Evolutionary conservation across 2,113 vertebrate genomes (phyloP), one percentile per base, ranked within the genome.

Genomic region (Romanogobio albipinnatus): DNA sequence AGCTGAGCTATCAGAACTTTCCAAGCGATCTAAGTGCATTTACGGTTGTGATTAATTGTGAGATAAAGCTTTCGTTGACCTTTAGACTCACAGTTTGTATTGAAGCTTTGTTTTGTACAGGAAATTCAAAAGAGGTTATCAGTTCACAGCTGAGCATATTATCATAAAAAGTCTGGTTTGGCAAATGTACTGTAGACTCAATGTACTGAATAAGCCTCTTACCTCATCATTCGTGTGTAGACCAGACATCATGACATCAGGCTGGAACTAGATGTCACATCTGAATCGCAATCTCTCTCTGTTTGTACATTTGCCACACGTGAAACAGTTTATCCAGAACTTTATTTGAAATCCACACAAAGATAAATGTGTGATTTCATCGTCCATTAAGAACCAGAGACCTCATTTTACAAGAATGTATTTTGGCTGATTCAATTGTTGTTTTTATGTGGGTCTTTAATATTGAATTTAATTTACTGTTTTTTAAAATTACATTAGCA

Each of bases 141-240:
- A 5, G 17, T 49, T 84, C 33, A 79, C 43, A 64, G 77, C 39
- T 80, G 59, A 58, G 24, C 66, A 45, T 22, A 78, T 78, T 70
- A 56, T 80, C 39, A 80, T 62, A 80, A 80, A 64, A 15, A 29
- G 62, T 64, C 77, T 80, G 77, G 58, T 78, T 77, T 77, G 53
- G 29, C 53, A 58, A 77, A 77, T 59, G 76, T 24, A 59, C 19
- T 6, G 58, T 59, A 79, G 36, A 79, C 56, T 53, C 43, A 8
- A 26, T 84, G 62, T 78, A 58, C 74, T 78, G 62, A 56, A 84
- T 84, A 84, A 76, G 58, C 59, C 49, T 87, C 82, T 84, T 75
- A 74, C 58, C 47, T 66, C 68, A 80, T 76, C 77, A 81, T 33
- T 74, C 81, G 75, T 78, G 61, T 82, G 51, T 79, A 68, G 36